Percentiles rank a stretch among this genome's conserved stretches.
These are phyloP conservation scores for Patella ulyssiponensis DNA, from an alignment of 2,888 invertebrate genomes.

Conservation along the genomic window DNA sequence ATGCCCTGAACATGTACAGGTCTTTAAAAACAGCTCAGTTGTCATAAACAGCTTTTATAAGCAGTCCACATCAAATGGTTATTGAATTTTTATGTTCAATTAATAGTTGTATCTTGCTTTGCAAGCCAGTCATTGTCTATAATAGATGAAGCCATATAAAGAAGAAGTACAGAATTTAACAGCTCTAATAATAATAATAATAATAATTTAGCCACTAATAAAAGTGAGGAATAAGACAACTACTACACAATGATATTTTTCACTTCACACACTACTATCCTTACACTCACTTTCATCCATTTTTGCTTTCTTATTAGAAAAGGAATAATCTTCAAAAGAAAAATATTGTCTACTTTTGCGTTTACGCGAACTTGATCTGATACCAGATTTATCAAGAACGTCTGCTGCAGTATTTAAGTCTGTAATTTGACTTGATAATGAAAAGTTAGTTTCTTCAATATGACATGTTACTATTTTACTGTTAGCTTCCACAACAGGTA, in stretches of 20 bases:
- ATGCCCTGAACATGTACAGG: too few relatives aligned
- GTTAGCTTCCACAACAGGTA: neutral
- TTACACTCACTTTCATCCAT: conserved; percentile 11
- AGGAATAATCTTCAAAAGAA: conserved; percentile 68
- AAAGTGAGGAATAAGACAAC: neutral
- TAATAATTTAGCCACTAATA: conserved; percentile 9
- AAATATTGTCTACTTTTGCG: conserved; percentile 67
- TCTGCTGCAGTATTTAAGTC: neutral
- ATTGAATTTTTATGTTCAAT: too few relatives aligned
- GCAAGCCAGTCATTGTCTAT: too few relatives aligned
- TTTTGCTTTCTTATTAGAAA: conserved; percentile 36
- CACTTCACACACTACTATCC: conserved; percentile 1
- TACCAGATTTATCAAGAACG: conserved; percentile 19
- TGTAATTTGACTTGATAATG: neutral
- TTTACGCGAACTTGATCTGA: conserved; percentile 62
- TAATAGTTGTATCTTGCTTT: too few relatives aligned
- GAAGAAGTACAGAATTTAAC: neutral
- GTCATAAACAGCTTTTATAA: too few relatives aligned
- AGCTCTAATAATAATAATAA: neutral
- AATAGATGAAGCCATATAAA: too few relatives aligned
- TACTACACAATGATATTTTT: neutral
- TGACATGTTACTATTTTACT: neutral
- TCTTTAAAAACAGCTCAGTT: too few relatives aligned
- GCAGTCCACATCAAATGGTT: too few relatives aligned
- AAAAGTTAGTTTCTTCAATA: neutral